A percentile compares a stretch with the other conserved stretches of the same genome.
These are phyloP conservation scores for Varanus salvator DNA, from an alignment of 2,113 vertebrate genomes.

Conservation along the genomic window DNA sequence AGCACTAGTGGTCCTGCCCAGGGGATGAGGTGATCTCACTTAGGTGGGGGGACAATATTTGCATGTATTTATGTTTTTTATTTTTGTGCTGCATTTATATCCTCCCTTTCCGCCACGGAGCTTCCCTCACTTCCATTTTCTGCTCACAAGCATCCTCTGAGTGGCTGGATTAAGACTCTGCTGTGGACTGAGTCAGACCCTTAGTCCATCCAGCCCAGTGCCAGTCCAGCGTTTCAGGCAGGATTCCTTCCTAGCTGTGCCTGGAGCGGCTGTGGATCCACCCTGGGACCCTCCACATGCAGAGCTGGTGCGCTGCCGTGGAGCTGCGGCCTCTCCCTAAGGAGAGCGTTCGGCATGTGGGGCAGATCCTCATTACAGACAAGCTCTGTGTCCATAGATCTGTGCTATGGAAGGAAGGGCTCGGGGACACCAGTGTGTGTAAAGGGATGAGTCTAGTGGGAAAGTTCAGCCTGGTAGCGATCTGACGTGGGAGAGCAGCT, in stretches of 20 bases:
- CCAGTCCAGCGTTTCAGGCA: no score
- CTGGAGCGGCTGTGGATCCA: no score
- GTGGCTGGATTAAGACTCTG: no score
- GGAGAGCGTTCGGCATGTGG: not conserved
- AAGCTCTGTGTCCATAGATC: not conserved
- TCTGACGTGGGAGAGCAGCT: not conserved
- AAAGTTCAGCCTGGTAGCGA: not conserved
- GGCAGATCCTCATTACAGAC: no score
- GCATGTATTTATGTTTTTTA: not conserved
- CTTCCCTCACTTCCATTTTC: not conserved
- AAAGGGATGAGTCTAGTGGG: not conserved
- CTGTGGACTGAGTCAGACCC: no score
- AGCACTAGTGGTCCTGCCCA: rapidly evolving
- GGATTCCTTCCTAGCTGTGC: no score
- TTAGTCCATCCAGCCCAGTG: no score
- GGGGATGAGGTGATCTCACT: not conserved
- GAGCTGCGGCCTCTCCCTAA: no score
- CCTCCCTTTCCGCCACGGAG: not conserved
- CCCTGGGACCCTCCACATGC: no score
- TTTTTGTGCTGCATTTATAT: not conserved
- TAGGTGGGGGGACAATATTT: not conserved
- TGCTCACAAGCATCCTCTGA: not conserved
- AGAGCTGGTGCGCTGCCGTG: no score
- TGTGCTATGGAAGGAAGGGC: not conserved
- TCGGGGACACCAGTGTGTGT: not conserved